Evolutionary conservation across 2,888 invertebrate species (phyloP), one percentile per base, ranked within the genome.

Genomic region (Drosophila fungiperda): DNA sequence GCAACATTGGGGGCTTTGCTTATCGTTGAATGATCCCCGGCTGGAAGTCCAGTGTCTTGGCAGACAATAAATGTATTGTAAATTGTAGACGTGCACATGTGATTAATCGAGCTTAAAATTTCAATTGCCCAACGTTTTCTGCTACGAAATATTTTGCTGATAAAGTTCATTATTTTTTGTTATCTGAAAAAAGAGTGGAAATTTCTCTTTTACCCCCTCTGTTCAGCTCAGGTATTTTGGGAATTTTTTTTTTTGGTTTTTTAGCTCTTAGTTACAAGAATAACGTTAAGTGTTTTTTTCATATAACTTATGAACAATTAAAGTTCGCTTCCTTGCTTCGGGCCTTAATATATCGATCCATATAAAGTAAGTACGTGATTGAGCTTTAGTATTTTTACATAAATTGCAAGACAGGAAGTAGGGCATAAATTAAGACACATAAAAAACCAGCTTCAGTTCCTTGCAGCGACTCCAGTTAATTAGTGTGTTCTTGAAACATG

Each of bases 71-170:
- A 68, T 42, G 49, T 23, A 58, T 29, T 29, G 29, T 53, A 57
- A 26, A 52, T 42, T 40, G 32, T 48, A 29, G 59, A 49, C 62
- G 45, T 20, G 32, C 49, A 58, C 65, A n/a, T 55, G 55, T 73
- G 80, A 82, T 87, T 77, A 73, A 76, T 87, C 67, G 67, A 59
- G 78, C 78, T 90, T 85, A 78, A 70, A 62, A 76, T 78, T 77
- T 82, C 82, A 68, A 67, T 79, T 76, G 67, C n/a, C 53, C 65
- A 73, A 52, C 60, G 48, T 40, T 74, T 73, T 63, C 36, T 29
- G 52, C 8, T 23, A 17, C 38, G 23, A 48, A 35, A 52, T 59
- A 64, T 68, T 67, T 20, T 68, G 72, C 71, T 75, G 80, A 78
- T 90, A 79, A 81, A 68, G 60, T 74, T 67, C 70, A 71, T 68